These are phyloP conservation scores for Oreochromis tanganicae DNA, from an alignment of 2,113 vertebrate species.

Conservation along the genomic window DNA sequence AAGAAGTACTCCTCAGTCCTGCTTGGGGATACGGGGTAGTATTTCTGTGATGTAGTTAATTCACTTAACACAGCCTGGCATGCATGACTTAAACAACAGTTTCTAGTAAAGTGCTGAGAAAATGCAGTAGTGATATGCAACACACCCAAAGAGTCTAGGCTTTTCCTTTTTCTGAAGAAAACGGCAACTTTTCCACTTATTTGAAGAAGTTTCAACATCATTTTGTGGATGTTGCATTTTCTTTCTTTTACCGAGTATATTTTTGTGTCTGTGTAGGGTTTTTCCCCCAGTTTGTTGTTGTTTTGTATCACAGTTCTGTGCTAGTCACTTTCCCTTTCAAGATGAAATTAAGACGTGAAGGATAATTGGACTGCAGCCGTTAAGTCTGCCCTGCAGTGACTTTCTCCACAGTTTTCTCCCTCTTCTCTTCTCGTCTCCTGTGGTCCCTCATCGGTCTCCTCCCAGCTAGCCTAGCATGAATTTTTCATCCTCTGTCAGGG, in stretches of 20 bases:
- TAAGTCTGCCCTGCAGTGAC: not conserved
- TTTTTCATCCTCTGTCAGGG: conserved; percentile 63
- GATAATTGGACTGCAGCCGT: not conserved
- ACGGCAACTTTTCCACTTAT: not conserved
- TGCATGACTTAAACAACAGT: not conserved
- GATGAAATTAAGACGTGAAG: conserved; percentile 2
- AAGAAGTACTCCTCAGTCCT: not conserved
- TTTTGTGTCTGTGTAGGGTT: not conserved
- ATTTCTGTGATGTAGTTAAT: not conserved
- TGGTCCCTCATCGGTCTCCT: conserved; percentile 33
- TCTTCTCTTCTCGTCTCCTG: conserved; percentile 15
- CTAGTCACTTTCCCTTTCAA: not conserved
- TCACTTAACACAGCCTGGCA: not conserved
- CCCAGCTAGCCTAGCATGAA: conserved; percentile 63
- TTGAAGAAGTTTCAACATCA: not conserved
- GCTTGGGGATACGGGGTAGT: not conserved
- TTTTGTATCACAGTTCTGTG: not conserved
- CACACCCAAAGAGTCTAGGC: not conserved
- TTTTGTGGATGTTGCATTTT: not conserved
- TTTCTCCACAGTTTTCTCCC: not conserved
- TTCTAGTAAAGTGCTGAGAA: not conserved
- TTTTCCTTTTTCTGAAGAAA: not conserved
- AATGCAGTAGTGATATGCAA: not conserved
- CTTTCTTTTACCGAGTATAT: not conserved
- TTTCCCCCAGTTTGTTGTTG: not conserved